phyloP scores from a whole-genome alignment of 2,797 vertebrate species.

The Oreonectes daqikongensis region DNA sequence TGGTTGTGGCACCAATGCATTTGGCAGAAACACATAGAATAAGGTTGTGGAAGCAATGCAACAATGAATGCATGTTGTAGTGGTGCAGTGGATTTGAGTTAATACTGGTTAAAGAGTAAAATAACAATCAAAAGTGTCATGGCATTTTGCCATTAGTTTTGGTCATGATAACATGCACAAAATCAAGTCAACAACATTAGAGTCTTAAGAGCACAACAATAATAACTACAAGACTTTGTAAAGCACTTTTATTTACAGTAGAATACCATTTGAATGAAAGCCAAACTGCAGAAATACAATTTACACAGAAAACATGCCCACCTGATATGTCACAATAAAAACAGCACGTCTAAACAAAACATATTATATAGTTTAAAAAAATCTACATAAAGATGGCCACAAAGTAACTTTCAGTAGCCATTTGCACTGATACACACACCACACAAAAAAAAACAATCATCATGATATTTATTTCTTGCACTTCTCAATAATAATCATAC shows the following conservation, averaged over 20 bases:
- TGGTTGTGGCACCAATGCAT: too few species aligned
- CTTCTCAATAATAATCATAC: neutral
- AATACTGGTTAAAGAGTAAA: too few species aligned
- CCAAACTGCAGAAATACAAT: slow-evolving; percentile 33
- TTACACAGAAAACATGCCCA: slow-evolving; percentile 14
- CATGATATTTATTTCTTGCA: slow-evolving; percentile 25
- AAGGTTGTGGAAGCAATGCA: too few species aligned
- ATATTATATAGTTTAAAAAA: slow-evolving; percentile 26
- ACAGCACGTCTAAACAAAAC: slow-evolving; percentile 49
- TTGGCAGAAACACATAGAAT: too few species aligned
- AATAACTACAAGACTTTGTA: neutral
- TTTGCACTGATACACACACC: neutral
- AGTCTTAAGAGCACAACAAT: neutral
- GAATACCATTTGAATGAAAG: slow-evolving; percentile 9
- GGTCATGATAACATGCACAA: too few species aligned
- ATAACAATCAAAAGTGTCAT: too few species aligned
- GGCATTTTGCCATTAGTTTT: too few species aligned
- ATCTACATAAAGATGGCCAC: slow-evolving; percentile 9
- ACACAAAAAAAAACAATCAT: neutral
- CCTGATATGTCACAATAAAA: slow-evolving; percentile 33
- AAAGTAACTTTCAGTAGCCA: slow-evolving; percentile 2
- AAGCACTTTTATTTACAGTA: slow-evolving; percentile 35
- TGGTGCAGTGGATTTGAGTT: too few species aligned
- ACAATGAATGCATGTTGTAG: too few species aligned
- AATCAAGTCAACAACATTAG: too few species aligned